Evolutionary conservation across 2,797 vertebrate genomes (phyloP).

Genomic region (Sciurus carolinensis): DNA sequence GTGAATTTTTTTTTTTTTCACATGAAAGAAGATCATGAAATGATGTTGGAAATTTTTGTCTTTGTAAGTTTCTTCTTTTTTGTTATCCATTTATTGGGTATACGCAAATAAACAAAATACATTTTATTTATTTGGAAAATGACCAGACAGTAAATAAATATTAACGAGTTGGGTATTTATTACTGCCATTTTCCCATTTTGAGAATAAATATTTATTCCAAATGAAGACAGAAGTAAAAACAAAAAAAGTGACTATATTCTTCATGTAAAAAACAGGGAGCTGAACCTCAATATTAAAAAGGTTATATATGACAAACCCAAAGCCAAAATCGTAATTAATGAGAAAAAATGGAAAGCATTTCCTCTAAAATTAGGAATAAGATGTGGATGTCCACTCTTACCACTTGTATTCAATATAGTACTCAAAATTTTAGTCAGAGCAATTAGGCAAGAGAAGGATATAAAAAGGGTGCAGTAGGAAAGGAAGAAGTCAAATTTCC

Average conservation of each 20-base stretch:
- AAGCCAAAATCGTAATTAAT: no score
- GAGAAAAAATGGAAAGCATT: no score
- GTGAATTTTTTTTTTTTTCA: conserved; percentile 10
- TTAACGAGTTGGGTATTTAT: conserved; percentile 30
- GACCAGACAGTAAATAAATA: conserved; percentile 15
- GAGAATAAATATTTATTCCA: neutral
- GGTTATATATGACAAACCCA: no score
- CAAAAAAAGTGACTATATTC: neutral
- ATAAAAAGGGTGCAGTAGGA: no score
- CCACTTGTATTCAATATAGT: no score
- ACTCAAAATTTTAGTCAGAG: no score
- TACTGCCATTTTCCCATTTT: conserved; percentile 10
- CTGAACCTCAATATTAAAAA: no score
- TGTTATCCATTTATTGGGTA: neutral
- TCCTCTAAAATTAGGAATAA: no score
- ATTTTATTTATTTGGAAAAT: conserved; percentile 16
- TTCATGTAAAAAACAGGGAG: neutral
- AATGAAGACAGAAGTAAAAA: conserved; percentile 14
- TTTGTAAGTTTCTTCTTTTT: conserved; percentile 1
- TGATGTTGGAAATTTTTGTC: conserved; percentile 38
- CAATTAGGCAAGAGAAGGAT: no score
- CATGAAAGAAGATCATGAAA: neutral
- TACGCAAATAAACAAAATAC: conserved; percentile 16
- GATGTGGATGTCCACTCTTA: no score
- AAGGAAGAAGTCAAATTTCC: no score